phyloP scores from a whole-genome alignment of 1,140 invertebrate genomes.

The Daktulosphaira vitifoliae region DNA sequence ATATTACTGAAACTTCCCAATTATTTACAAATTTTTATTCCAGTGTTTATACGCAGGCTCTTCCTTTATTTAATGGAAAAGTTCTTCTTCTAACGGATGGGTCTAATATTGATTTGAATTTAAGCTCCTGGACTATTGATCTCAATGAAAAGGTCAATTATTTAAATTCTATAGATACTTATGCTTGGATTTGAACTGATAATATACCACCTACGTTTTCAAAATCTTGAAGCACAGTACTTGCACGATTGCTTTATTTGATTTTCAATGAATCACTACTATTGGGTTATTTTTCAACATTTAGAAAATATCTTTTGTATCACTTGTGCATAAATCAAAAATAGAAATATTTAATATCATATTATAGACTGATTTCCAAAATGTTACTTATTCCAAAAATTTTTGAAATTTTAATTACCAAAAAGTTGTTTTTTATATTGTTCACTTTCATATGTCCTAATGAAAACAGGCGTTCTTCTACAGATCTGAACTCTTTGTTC shows the following conservation, averaged over 20 bases:
- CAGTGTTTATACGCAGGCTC: neutral
- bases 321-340: conserved; percentile 38
- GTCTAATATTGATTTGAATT: neutral
- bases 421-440: neutral
- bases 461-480: no score
- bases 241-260: neutral
- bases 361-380: conserved; percentile 39
- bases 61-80: neutral
- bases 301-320: conserved; percentile 37
- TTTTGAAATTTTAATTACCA: neutral
- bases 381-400: neutral
- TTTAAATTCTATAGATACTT: neutral
- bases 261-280: neutral
- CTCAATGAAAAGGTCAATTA: neutral
- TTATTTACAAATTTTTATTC: neutral
- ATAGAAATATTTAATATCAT: conserved; percentile 34
- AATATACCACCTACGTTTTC: neutral
- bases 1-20: neutral
- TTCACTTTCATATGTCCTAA: neutral
- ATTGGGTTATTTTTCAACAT: conserved; percentile 32
- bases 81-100: neutral
- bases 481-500: no score
- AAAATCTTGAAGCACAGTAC: neutral
- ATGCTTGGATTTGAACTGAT: neutral
- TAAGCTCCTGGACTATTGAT: neutral